Percentiles rank a stretch among this genome's conserved stretches.
Evolutionary conservation across 2,888 invertebrate genomes (phyloP).

Genomic region (Chrysodeixis includens): DNA sequence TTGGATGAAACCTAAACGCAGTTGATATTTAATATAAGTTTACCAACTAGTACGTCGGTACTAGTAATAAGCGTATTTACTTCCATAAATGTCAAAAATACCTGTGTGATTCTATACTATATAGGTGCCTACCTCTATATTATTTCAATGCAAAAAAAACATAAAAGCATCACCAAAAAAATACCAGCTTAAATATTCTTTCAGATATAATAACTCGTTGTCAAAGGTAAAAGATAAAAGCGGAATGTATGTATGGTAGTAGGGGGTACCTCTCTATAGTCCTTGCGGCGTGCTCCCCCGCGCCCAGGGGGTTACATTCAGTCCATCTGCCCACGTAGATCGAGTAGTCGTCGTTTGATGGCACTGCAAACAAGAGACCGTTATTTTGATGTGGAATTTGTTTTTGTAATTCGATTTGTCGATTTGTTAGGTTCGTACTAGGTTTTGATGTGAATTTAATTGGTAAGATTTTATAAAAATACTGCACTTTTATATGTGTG

Average conservation of each 20-base stretch:
- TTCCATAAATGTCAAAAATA: too few species aligned
- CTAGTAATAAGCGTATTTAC: too few species aligned
- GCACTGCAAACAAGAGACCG: conserved; percentile 61
- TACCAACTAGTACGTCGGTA: too few species aligned
- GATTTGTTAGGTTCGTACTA: too few species aligned
- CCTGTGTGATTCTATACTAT: too few species aligned
- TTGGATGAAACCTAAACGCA: too few species aligned
- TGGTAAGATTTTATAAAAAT: too few species aligned
- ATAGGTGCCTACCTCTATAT: too few species aligned
- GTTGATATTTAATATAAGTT: too few species aligned
- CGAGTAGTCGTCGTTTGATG: conserved; percentile 70
- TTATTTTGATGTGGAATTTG: neutral
- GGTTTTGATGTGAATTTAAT: too few species aligned
- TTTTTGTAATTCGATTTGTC: neutral
- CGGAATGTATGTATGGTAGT: conserved; percentile 20
- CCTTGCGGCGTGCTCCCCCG: conserved; percentile 70
- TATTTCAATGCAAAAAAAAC: too few species aligned
- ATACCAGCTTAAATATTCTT: conserved; percentile 17
- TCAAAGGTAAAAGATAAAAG: conserved; percentile 39
- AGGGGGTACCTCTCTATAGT: conserved; percentile 71
- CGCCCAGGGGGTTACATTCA: conserved; percentile 72
- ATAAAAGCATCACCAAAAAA: conserved; percentile 12
- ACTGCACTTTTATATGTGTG: too few species aligned
- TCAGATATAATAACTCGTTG: conserved; percentile 10
- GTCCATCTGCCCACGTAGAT: conserved; percentile 83